phyloP scores from a whole-genome alignment of 2,888 invertebrate genomes.

The Leucania comma region DNA sequence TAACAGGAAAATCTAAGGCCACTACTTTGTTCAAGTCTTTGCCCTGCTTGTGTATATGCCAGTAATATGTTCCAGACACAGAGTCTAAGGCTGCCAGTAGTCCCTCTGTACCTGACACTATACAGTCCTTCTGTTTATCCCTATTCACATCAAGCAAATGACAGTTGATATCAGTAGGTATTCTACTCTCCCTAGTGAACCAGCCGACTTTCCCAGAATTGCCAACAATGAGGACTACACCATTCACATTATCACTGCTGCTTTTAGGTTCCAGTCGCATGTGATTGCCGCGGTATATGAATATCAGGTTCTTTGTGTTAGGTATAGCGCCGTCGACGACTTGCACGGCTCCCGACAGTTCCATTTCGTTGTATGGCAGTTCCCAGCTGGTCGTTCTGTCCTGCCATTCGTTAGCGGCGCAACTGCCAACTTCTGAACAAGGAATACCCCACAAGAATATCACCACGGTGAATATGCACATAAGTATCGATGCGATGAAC shows the following conservation, averaged over 20 bases:
- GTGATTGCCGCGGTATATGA: slow-evolving; percentile 93
- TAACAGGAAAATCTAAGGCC: slow-evolving; percentile 92
- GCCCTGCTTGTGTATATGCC: slow-evolving; percentile 91
- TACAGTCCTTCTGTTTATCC: slow-evolving; percentile 94
- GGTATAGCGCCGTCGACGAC: slow-evolving; percentile 92
- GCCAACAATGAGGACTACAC: slow-evolving; percentile 93
- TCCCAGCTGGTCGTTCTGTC: slow-evolving; percentile 93
- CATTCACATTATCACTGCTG: slow-evolving; percentile 90
- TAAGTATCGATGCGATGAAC: slow-evolving; percentile 93
- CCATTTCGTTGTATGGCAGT: slow-evolving; percentile 92
- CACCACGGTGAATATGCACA: slow-evolving; percentile 93
- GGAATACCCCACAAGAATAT: slow-evolving; percentile 95
- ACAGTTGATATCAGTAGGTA: slow-evolving; percentile 94
- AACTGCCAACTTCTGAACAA: slow-evolving; percentile 93
- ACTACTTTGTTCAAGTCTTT: slow-evolving; percentile 88
- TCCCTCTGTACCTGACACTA: slow-evolving; percentile 94
- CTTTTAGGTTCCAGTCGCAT: slow-evolving; percentile 89
- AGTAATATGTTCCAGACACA: slow-evolving; percentile 89
- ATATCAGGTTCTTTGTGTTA: slow-evolving; percentile 93
- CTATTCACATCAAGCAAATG: slow-evolving; percentile 93
- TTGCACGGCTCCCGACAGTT: slow-evolving; percentile 93
- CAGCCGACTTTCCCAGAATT: slow-evolving; percentile 93
- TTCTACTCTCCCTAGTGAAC: slow-evolving; percentile 93
- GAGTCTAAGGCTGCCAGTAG: slow-evolving; percentile 89
- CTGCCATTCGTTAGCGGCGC: slow-evolving; percentile 89